phyloP scores from a whole-genome alignment of 2,113 vertebrate genomes.

The Tragelaphus imberbis region DNA sequence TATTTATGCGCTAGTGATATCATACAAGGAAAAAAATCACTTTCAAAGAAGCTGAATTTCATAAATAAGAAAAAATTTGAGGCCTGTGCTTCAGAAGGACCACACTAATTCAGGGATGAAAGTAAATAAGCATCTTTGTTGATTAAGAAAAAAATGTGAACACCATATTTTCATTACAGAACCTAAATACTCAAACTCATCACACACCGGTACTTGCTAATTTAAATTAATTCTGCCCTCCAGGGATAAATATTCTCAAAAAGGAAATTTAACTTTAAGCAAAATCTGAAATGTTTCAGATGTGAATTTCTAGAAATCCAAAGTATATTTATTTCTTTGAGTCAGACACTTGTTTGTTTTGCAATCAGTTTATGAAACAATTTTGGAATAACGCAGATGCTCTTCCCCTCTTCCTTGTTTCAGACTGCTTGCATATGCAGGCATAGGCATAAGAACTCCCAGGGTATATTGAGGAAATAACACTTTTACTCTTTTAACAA shows the following conservation, averaged over 20 bases:
- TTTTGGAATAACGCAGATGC: slow-evolving; percentile 27
- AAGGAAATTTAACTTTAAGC: slow-evolving; percentile 42
- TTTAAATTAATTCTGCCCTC: slow-evolving; percentile 43
- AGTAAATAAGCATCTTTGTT: slow-evolving; percentile 49
- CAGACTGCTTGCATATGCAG: neutral
- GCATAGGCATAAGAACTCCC: neutral
- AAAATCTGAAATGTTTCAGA: slow-evolving; percentile 44
- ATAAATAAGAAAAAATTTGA: slow-evolving; percentile 18
- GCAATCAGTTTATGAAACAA: slow-evolving; percentile 1
- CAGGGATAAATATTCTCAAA: slow-evolving; percentile 33
- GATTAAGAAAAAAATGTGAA: slow-evolving; percentile 36
- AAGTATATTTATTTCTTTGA: slow-evolving; percentile 32
- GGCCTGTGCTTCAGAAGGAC: neutral
- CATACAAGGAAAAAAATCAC: neutral
- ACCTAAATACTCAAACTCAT: slow-evolving; percentile 36
- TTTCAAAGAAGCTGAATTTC: slow-evolving; percentile 21
- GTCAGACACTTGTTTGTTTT: slow-evolving; percentile 42
- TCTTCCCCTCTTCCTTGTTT: neutral
- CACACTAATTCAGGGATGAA: slow-evolving; percentile 6
- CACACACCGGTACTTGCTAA: neutral
- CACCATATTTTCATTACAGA: slow-evolving; percentile 44
- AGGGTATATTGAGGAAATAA: neutral
- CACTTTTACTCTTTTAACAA: slow-evolving; percentile 42
- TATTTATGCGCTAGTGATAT: neutral
- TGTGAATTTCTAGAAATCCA: slow-evolving; percentile 45